Conservation (phyloP, 2,113 vertebrate species). For the Melanerpes formicivorus region DNA sequence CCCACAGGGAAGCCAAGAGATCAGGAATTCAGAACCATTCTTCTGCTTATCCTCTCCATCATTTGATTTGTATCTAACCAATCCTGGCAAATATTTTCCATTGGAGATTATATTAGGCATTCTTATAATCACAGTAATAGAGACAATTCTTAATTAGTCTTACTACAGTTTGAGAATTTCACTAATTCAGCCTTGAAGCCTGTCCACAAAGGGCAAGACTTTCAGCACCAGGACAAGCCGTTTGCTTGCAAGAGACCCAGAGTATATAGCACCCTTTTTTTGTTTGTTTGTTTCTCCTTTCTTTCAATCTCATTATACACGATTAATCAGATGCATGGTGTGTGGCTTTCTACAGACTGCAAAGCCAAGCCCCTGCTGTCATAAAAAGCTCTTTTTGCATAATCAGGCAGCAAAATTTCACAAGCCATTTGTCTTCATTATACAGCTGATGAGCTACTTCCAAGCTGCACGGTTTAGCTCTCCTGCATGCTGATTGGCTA, state of each 20-base stretch:
- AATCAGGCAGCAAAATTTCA: conserved; percentile 15
- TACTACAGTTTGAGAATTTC: neutral
- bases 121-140: neutral
- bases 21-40: neutral
- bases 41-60: neutral
- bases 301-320: neutral
- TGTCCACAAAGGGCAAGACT: neutral
- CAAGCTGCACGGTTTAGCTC: neutral
- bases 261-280: neutral
- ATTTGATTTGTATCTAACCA: neutral
- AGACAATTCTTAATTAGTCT: neutral
- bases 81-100: neutral
- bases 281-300: neutral
- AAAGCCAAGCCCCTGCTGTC: neutral
- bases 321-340: neutral
- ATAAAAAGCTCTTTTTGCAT: conserved; percentile 43
- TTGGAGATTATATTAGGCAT: neutral
- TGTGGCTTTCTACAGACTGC: neutral
- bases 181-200: neutral
- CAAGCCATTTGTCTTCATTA: conserved; percentile 59
- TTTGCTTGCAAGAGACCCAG: neutral
- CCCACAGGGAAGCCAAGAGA: neutral
- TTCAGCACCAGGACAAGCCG: neutral
- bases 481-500: neutral
- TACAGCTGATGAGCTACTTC: conserved; percentile 16